Evolutionary conservation across 2,797 vertebrate species (phyloP).

Genomic region (Chiroxiphia lanceolata): DNA sequence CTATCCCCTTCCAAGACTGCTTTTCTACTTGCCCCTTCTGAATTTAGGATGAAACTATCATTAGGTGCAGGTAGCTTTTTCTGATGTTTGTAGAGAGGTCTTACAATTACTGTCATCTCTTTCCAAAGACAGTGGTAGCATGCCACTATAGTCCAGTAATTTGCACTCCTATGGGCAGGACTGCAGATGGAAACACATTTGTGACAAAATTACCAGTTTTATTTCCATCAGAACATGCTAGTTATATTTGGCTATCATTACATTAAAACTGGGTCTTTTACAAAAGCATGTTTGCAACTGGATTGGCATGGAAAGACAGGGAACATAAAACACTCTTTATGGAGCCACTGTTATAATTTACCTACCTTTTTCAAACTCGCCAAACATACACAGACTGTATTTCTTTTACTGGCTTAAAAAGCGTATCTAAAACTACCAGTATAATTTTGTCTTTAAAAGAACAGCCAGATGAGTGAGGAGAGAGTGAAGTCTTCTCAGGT

Average conservation of each 20-base stretch:
- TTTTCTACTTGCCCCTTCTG: not conserved
- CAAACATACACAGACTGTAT: not conserved
- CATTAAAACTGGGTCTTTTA: not conserved
- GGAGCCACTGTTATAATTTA: not conserved
- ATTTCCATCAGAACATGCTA: not conserved
- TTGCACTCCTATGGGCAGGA: not conserved
- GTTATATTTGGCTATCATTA: not conserved
- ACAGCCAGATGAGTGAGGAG: not conserved
- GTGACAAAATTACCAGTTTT: not conserved
- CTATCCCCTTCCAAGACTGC: not conserved
- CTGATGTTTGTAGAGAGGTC: not conserved
- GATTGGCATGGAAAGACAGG: not conserved
- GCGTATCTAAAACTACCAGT: not conserved
- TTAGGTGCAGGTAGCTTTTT: not conserved
- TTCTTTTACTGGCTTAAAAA: not conserved
- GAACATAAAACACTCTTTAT: not conserved
- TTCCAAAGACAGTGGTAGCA: not conserved
- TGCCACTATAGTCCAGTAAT: not conserved
- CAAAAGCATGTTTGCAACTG: not conserved
- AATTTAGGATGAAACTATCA: not conserved
- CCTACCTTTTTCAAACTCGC: not conserved
- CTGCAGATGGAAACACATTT: not conserved
- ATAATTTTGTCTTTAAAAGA: not conserved
- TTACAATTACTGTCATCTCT: not conserved
- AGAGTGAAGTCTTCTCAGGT: not conserved